Conservation (phyloP, 2,113 vertebrate species). For the Chaetura pelagica region DNA sequence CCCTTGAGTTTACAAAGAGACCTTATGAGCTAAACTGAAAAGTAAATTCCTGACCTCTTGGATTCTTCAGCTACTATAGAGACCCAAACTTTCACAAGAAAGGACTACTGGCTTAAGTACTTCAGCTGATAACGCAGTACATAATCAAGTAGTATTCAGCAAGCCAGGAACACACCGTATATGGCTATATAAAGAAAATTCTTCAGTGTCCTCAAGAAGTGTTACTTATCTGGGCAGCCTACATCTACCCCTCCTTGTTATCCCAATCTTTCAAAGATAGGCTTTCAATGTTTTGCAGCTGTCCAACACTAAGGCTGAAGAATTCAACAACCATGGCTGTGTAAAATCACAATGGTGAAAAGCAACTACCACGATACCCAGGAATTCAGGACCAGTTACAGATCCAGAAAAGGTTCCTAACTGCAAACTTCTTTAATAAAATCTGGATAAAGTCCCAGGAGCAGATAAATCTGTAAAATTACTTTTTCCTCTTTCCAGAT, state of each 20-base stretch:
- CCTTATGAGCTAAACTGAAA: background rate
- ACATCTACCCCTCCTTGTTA: background rate
- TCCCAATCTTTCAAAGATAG: slow-evolving; percentile 37
- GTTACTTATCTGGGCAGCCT: slow-evolving; percentile 1
- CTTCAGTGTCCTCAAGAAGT: background rate
- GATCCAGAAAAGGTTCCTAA: background rate
- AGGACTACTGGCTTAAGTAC: background rate
- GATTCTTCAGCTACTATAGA: background rate
- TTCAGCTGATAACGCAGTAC: background rate
- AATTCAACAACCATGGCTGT: background rate
- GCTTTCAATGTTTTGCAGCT: slow-evolving; percentile 49
- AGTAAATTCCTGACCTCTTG: background rate
- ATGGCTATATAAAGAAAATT: background rate
- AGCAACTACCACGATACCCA: background rate
- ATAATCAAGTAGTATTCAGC: background rate
- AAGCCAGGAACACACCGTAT: background rate
- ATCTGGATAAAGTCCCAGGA: background rate
- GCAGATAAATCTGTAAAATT: background rate
- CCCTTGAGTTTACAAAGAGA: background rate
- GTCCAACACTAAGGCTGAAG: slow-evolving; percentile 28
- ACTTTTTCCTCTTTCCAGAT: slow-evolving; percentile 25
- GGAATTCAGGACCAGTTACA: background rate
- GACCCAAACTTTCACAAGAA: background rate
- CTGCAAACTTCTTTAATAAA: background rate
- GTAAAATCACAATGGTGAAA: background rate